These are phyloP conservation scores for Coturnix japonica DNA, from an alignment of 2,113 vertebrate genomes.

Conservation along the genomic window DNA sequence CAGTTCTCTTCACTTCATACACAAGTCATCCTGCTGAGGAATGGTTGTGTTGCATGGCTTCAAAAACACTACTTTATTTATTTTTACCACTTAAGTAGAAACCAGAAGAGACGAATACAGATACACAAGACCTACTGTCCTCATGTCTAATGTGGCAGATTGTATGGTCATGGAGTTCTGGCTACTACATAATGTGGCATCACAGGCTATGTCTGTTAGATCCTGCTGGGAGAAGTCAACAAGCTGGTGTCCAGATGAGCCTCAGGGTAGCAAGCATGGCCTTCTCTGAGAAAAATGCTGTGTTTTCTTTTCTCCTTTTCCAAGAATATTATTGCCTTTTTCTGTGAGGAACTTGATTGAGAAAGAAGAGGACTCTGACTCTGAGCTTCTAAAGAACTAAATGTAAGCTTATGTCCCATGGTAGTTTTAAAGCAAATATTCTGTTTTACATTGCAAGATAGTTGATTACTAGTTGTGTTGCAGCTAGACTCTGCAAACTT, in stretches of 20 bases:
- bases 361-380: neutral
- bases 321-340: conserved; percentile 52
- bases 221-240: neutral
- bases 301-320: conserved; percentile 32
- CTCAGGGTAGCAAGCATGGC: neutral
- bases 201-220: neutral
- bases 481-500: conserved; percentile 54
- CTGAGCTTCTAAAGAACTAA: conserved; percentile 10
- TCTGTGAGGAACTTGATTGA: conserved; percentile 22
- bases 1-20: neutral
- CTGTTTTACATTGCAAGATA: conserved; percentile 52
- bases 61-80: neutral
- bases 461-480: conserved; percentile 35
- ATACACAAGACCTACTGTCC: fast-evolving
- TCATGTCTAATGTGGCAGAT: neutral
- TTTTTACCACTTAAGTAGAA: neutral
- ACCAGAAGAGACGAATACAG: neutral
- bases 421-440: conserved; percentile 42
- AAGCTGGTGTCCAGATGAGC: neutral
- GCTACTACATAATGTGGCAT: neutral
- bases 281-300: conserved; percentile 38
- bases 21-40: neutral
- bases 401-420: conserved; percentile 33
- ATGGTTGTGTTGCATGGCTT: neutral
- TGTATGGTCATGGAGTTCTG: neutral